phyloP scores from a whole-genome alignment of 2,113 vertebrate genomes.

The Dicentrarchus labrax region DNA sequence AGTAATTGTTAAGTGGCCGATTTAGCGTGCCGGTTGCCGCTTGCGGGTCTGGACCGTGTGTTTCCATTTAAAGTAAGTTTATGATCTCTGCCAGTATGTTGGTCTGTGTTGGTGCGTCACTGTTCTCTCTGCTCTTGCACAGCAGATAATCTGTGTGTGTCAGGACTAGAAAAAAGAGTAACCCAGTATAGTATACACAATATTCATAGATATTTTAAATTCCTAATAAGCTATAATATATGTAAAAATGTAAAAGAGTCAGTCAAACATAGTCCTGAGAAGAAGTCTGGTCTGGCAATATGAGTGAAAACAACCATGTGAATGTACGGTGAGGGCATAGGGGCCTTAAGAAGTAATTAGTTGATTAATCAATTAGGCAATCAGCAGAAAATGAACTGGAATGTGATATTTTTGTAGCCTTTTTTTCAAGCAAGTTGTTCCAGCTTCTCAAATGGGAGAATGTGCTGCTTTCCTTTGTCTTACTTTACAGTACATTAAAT shows the following conservation, averaged over 20 bases:
- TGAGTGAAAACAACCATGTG: not conserved
- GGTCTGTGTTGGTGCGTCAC: not conserved
- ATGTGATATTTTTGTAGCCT: no score
- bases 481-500: not conserved
- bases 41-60: not conserved
- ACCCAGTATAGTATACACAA: no score
- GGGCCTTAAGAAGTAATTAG: no score
- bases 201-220: not conserved
- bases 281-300: not conserved
- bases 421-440: not conserved
- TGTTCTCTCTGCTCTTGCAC: not conserved
- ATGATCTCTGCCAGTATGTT: not conserved
- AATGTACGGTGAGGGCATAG: no score
- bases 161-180: no score
- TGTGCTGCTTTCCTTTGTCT: not conserved
- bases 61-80: slow-evolving; percentile 19
- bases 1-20: slow-evolving; percentile 33
- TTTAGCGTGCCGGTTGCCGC: not conserved
- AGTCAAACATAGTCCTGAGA: not conserved
- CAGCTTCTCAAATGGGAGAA: not conserved
- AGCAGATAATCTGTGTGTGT: not conserved
- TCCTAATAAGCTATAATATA: not conserved
- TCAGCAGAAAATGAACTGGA: not conserved
- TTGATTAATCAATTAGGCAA: not conserved
- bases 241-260: not conserved